phyloP scores from a whole-genome alignment of 2,888 invertebrate genomes.

The Cryptophagus acutangulus region DNA sequence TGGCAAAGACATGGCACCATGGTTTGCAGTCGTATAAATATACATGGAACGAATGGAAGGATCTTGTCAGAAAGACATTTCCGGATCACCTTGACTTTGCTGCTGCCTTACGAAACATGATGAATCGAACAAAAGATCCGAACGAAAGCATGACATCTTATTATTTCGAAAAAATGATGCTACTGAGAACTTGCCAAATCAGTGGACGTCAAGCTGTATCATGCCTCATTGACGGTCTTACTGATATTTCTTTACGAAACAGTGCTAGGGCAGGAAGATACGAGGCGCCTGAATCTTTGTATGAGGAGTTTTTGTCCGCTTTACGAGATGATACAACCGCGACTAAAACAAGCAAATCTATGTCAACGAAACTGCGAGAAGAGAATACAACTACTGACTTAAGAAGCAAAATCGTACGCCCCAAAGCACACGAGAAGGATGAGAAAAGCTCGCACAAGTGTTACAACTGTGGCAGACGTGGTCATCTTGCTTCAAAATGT shows the following conservation, averaged over 20 bases:
- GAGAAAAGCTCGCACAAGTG: not conserved
- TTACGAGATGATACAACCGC: constrained; percentile 12
- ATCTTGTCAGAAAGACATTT: constrained; percentile 16
- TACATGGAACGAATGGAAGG: constrained; percentile 22
- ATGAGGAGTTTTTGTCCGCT: constrained; percentile 17
- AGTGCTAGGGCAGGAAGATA: too few species aligned
- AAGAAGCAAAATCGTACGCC: too few species aligned
- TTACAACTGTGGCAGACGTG: constrained; percentile 6
- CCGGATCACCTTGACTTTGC: constrained; percentile 17
- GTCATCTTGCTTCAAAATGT: constrained; percentile 6
- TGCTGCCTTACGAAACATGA: constrained; percentile 7
- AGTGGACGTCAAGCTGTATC: constrained; percentile 15
- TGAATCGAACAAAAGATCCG: constrained; percentile 6
- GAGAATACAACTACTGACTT: too few species aligned
- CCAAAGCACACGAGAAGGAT: not conserved
- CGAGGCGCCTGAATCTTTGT: constrained; percentile 12
- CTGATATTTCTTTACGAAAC: constrained; percentile 13
- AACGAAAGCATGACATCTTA: constrained; percentile 14
- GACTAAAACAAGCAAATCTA: too few species aligned
- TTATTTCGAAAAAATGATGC: constrained; percentile 25
- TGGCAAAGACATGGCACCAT: constrained; percentile 23
- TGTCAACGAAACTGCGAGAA: too few species aligned
- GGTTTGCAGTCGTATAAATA: constrained; percentile 17
- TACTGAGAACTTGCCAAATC: constrained; percentile 15
- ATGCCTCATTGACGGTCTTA: constrained; percentile 16